A percentile compares a stretch with the other conserved stretches of the same genome.
These are phyloP conservation scores for Agrochola lychnidis DNA, from an alignment of 2,888 invertebrate genomes.

Conservation along the genomic window DNA sequence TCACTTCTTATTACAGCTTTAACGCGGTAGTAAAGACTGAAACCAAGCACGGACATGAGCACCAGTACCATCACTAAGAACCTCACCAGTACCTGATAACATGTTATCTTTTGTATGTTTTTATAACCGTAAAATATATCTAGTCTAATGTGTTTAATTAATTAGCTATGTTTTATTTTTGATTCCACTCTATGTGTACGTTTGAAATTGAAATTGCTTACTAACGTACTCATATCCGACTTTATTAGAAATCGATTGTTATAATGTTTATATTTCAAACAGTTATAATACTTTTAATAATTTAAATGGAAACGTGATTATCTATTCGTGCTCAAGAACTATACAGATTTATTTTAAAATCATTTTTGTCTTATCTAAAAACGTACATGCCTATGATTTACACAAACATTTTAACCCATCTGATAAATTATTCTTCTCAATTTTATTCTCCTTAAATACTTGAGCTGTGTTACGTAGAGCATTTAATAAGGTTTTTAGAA, in stretches of 20 bases:
- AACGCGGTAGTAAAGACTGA: slow-evolving; percentile 86
- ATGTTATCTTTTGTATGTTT: slow-evolving; percentile 43
- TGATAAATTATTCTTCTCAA: neutral
- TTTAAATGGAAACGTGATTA: neutral
- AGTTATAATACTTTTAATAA: neutral
- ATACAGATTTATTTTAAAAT: neutral
- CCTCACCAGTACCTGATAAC: slow-evolving; percentile 35
- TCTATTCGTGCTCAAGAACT: neutral
- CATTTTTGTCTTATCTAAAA: neutral
- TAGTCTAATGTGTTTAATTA: slow-evolving; percentile 56
- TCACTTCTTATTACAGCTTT: slow-evolving; percentile 78
- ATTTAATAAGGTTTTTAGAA: slow-evolving; percentile 1
- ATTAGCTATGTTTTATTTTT: slow-evolving; percentile 17
- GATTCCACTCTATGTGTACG: neutral
- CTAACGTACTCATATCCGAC: no score
- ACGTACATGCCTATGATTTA: neutral
- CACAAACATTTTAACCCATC: neutral
- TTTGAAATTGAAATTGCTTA: neutral
- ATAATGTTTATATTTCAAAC: neutral
- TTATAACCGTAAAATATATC: slow-evolving; percentile 56
- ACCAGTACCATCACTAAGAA: slow-evolving; percentile 71
- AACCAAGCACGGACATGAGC: slow-evolving; percentile 59
- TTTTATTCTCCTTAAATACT: neutral
- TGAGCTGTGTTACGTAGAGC: neutral
- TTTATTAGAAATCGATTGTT: neutral